Base-by-base conservation (phyloP, 1,140 invertebrate genomes). In the Steinernema feltiae region DNA sequence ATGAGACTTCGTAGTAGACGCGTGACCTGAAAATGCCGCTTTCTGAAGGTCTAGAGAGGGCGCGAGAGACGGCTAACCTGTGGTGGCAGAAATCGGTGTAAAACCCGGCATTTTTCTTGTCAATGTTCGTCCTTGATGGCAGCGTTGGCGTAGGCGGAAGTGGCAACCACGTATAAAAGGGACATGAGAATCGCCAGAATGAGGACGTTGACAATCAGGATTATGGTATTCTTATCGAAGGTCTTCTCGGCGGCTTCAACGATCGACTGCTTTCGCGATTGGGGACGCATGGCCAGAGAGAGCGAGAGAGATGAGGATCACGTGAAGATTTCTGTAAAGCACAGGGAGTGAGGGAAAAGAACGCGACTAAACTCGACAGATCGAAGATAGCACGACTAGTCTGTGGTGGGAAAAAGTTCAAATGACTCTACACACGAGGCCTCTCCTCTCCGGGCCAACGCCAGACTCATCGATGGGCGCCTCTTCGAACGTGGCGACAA, bases 141-240 rank as follows among this genome's bases (percentile, higher is more conserved):
- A 27, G 53, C 53, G 53, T 63, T 63, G 53, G 53, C 53, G 53
- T 63, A 63, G 24, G 53, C 53, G 53, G 53, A 63, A 15, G 53
- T 63, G 53, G 53, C 53, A 3, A 63, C 24, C 15, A 63, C 24
- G 53, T 63, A 63, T 7, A 63, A 27, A 15, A 63, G 15, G 12
- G 53, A 63, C 53, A 63, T 63, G 12, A 63, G 24, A 21, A 63
- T 63, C 2, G 53, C 53, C 12, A 63, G 24, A 27, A 63, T 63
- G 24, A 63, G 7, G 15, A 63, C 53, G 53, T 63, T 63, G 15
- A 63, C 53, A 27, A 63, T 63, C 15, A 63, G 24, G 24, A 63
- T 63, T 17, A 63, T 7, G 53, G 53, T 63, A 21, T 63, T 63
- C 53, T 63, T 63, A 21, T 63, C 53, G 53, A 63, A 63, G 53